Evolutionary conservation across 2,113 vertebrate genomes (phyloP).

Genomic region (Speoplatyrhinus poulsoni): DNA sequence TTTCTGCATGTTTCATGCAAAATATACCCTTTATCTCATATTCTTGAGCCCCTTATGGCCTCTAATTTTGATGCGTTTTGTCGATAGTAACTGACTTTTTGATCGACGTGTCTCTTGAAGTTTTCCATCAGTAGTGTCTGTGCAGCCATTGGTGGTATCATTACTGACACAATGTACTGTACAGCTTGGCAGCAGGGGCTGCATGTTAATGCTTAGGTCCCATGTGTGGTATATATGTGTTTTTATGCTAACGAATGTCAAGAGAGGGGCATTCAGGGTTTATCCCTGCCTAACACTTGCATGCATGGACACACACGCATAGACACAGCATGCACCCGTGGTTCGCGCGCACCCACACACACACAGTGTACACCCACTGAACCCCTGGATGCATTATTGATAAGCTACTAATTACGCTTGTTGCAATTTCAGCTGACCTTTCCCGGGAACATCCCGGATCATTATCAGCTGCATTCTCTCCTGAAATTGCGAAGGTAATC

Average conservation of each 20-base stretch:
- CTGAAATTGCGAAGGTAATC: slow-evolving; percentile 72
- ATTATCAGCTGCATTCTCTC: slow-evolving; percentile 70
- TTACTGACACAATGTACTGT: slow-evolving; percentile 25
- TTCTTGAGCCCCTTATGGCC: slow-evolving; percentile 24
- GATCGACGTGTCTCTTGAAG: slow-evolving; percentile 60
- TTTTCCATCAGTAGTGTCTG: slow-evolving; percentile 48
- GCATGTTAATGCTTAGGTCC: slow-evolving; percentile 51
- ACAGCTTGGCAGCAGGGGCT: slow-evolving; percentile 32
- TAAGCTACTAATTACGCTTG: slow-evolving; percentile 77
- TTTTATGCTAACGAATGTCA: slow-evolving; percentile 65
- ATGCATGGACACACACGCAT: slow-evolving; percentile 1
- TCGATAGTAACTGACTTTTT: slow-evolving; percentile 69
- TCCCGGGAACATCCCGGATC: slow-evolving; percentile 72
- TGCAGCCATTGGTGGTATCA: slow-evolving; percentile 29
- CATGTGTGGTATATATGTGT: slow-evolving; percentile 44
- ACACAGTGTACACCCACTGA: slow-evolving; percentile 49
- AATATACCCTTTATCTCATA: slow-evolving; percentile 48
- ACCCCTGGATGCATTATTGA: slow-evolving; percentile 75
- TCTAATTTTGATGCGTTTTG: slow-evolving; percentile 57
- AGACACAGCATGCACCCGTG: background rate
- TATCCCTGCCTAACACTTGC: slow-evolving; percentile 11
- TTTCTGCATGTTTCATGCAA: slow-evolving; percentile 53
- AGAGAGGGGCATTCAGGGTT: slow-evolving; percentile 39
- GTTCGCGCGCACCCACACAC: background rate
- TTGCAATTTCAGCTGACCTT: slow-evolving; percentile 77